A percentile compares a stretch with the other conserved stretches of the same genome.
Evolutionary conservation across 2,113 vertebrate species (phyloP).

Genomic region (Oxygymnocypris stewartii): DNA sequence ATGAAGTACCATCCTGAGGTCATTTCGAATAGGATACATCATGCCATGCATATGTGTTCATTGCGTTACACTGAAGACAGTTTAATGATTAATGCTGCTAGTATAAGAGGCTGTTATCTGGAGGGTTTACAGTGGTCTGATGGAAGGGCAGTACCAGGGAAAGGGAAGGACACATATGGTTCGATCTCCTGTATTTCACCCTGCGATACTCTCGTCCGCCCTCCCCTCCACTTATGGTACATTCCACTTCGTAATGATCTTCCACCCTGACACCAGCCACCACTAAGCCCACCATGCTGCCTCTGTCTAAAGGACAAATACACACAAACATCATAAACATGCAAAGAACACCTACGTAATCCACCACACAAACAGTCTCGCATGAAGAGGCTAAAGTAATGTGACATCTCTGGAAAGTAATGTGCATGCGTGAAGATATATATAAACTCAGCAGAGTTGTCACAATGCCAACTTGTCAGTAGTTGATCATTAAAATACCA

Average conservation of each 20-base stretch:
- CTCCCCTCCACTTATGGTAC: slow-evolving; percentile 15
- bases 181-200: neutral
- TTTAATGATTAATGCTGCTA: slow-evolving; percentile 30
- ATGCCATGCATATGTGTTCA: neutral
- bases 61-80: neutral
- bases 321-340: neutral
- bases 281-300: neutral
- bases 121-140: neutral
- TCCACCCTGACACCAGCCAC: slow-evolving; percentile 18
- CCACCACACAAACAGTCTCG: neutral
- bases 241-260: slow-evolving; percentile 27
- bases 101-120: slow-evolving; percentile 15
- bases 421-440: slow-evolving; percentile 2
- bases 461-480: neutral
- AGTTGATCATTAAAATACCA: neutral
- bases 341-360: neutral
- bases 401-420: neutral
- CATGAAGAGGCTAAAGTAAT: neutral
- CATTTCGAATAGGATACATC: neutral
- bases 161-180: neutral
- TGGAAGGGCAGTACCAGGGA: slow-evolving; percentile 2
- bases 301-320: slow-evolving; percentile 1
- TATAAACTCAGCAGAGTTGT: neutral
- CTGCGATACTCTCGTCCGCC: neutral
- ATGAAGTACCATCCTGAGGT: neutral